Conservation (phyloP, 2,888 invertebrate species). For the Bhutanitis thaidina region DNA sequence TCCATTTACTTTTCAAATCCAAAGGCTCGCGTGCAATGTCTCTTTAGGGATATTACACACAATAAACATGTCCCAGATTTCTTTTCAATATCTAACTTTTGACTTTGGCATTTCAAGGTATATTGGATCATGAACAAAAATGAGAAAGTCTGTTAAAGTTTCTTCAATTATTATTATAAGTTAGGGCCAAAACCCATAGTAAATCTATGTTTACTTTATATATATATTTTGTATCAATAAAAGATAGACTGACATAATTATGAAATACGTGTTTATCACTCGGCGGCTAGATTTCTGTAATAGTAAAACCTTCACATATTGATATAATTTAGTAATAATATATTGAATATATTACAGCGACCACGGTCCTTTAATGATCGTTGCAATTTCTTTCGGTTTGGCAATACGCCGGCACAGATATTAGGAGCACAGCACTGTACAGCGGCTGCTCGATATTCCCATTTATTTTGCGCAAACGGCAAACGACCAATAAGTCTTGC, state of each 20-base stretch:
- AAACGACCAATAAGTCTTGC: conserved; percentile 78
- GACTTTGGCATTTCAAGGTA: not conserved
- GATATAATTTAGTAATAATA: too few relatives aligned
- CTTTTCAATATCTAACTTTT: not conserved
- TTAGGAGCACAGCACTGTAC: not conserved
- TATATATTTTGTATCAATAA: too few relatives aligned
- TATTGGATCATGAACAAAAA: not conserved
- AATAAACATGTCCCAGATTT: not conserved
- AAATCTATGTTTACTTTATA: too few relatives aligned
- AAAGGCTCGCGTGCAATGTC: not conserved
- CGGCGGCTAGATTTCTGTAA: too few relatives aligned
- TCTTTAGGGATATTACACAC: not conserved
- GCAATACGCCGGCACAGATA: not conserved
- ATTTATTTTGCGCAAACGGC: conserved; percentile 70
- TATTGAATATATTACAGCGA: too few relatives aligned
- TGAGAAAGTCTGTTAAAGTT: too few relatives aligned
- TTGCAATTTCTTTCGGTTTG: not conserved
- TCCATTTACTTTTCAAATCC: not conserved
- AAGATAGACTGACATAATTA: too few relatives aligned
- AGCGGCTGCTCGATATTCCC: conserved; percentile 35
- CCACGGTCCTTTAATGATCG: too few relatives aligned
- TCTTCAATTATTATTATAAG: too few relatives aligned
- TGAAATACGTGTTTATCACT: too few relatives aligned
- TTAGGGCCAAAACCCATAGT: too few relatives aligned
- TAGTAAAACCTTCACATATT: too few relatives aligned